Evolutionary conservation across 2,888 invertebrate genomes (phyloP).

Genomic region (Latrodectus elegans): DNA sequence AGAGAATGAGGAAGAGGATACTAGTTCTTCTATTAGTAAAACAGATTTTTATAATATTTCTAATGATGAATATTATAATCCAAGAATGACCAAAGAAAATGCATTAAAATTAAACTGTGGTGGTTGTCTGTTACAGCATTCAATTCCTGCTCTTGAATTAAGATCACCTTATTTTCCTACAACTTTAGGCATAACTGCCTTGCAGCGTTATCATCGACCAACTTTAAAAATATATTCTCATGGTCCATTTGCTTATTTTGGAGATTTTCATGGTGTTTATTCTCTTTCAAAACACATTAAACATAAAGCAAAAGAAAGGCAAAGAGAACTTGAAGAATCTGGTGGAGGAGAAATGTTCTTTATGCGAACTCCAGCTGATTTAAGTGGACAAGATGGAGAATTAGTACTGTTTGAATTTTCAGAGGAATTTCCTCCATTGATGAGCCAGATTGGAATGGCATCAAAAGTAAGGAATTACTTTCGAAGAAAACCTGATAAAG

Average conservation of each 20-base stretch:
- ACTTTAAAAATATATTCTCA: constrained; percentile 90
- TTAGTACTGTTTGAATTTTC: constrained; percentile 93
- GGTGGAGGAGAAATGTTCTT: constrained; percentile 99
- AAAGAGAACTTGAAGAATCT: constrained; percentile 89
- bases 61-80: constrained; percentile 96
- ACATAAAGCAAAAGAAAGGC: constrained; percentile 90
- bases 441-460: constrained; percentile 99
- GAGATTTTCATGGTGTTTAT: constrained; percentile 86
- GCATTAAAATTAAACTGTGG: constrained; percentile 79
- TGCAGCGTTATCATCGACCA: constrained; percentile 95
- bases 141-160: constrained; percentile 96
- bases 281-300: constrained; percentile 92
- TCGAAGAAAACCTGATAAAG: constrained; percentile 93
- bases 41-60: constrained; percentile 98
- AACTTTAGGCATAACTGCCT: constrained; percentile 86
- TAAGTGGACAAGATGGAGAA: constrained; percentile 92
- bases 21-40: constrained; percentile 74
- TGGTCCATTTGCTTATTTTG: constrained; percentile 82
- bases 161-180: constrained; percentile 96
- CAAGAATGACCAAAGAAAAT: constrained; percentile 82
- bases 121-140: constrained; percentile 82
- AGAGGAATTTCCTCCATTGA: constrained; percentile 97
- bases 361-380: constrained; percentile 96
- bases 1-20: constrained; percentile 94
- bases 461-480: constrained; percentile 99